Conservation (phyloP, 2,113 vertebrate species). For the rabbit (Oryctolagus cuniculus) region DNA sequence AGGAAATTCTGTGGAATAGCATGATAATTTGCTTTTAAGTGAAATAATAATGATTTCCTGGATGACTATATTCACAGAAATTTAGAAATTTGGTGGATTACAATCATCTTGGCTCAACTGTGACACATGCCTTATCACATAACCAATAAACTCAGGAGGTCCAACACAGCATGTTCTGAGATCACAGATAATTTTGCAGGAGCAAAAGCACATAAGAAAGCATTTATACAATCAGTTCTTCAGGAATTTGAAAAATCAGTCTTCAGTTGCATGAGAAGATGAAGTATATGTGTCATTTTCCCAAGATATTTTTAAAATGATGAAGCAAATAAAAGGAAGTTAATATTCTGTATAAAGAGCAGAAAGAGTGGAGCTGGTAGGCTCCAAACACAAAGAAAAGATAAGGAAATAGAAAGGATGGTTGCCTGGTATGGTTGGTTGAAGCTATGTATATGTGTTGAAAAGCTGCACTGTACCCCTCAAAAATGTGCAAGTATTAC, state of each 20-base stretch:
- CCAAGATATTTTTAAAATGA: not conserved
- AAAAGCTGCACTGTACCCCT: too few relatives aligned
- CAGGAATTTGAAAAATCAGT: not conserved
- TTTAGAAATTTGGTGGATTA: slow-evolving; percentile 58
- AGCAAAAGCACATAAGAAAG: not conserved
- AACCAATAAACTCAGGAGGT: not conserved
- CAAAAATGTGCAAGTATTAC: too few relatives aligned
- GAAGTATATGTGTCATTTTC: not conserved
- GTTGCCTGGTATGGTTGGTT: too few relatives aligned
- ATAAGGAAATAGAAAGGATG: too few relatives aligned
- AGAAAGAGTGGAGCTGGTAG: too few relatives aligned
- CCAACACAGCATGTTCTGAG: not conserved
- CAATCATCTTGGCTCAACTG: not conserved
- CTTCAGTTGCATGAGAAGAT: not conserved
- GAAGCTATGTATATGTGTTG: too few relatives aligned
- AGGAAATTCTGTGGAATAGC: slow-evolving; percentile 92
- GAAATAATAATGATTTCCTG: slow-evolving; percentile 90
- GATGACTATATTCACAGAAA: slow-evolving; percentile 92
- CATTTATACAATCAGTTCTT: not conserved
- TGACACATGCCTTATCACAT: not conserved
- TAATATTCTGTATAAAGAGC: too few relatives aligned
- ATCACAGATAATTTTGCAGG: not conserved
- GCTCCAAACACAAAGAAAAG: too few relatives aligned
- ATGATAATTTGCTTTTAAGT: slow-evolving; percentile 90
- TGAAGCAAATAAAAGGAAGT: not conserved